phyloP scores from a whole-genome alignment of 2,113 vertebrate genomes.

The Hirundichthys speculiger region DNA sequence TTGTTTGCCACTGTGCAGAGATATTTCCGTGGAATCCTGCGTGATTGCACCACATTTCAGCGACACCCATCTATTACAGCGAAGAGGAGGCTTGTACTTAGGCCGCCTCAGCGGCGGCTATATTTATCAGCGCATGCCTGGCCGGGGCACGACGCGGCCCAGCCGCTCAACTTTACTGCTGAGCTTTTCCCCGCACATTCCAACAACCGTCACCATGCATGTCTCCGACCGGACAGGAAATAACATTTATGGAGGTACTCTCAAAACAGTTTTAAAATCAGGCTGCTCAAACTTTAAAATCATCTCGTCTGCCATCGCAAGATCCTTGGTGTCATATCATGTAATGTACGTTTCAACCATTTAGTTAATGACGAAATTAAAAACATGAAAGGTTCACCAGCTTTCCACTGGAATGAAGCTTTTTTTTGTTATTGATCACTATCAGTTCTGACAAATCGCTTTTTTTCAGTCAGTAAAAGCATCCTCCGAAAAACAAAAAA shows the following conservation, averaged over 20 bases:
- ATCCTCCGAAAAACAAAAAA: too few species aligned
- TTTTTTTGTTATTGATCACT: too few species aligned
- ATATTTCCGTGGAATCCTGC: slow-evolving; percentile 80
- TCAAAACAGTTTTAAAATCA: too few species aligned
- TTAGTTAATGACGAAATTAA: too few species aligned
- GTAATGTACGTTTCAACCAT: too few species aligned
- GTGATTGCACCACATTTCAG: slow-evolving; percentile 82
- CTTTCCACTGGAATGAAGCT: too few species aligned
- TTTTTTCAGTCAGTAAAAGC: too few species aligned
- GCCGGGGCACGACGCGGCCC: slow-evolving; percentile 64
- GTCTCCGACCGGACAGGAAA: slow-evolving; percentile 38
- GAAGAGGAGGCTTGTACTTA: slow-evolving; percentile 82
- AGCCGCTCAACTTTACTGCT: slow-evolving; percentile 63
- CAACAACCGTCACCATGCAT: slow-evolving; percentile 68
- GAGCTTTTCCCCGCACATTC: slow-evolving; percentile 75
- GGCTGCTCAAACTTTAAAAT: too few species aligned
- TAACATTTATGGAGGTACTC: neutral
- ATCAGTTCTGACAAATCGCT: too few species aligned
- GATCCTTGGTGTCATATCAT: too few species aligned
- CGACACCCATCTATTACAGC: slow-evolving; percentile 85
- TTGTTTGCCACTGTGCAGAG: slow-evolving; percentile 81
- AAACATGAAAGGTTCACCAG: too few species aligned
- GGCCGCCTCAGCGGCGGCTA: slow-evolving; percentile 79
- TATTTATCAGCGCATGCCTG: slow-evolving; percentile 80
- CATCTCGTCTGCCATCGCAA: too few species aligned